Base-by-base conservation (phyloP, 2,888 invertebrate genomes). In the Coelinius sp. region DNA sequence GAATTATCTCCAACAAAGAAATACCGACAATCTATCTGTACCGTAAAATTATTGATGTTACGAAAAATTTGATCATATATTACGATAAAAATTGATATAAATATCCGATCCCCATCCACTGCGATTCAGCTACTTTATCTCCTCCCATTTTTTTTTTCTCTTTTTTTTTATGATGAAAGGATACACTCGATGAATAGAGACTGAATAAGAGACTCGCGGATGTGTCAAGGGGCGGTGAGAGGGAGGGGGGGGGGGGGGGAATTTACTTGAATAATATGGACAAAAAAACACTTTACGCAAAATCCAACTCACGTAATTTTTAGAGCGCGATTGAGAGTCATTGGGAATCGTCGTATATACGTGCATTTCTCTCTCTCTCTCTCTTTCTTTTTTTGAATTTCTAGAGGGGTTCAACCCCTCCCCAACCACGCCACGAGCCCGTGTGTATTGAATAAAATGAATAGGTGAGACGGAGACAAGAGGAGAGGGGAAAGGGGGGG, bases 391-490 rank as follows among this genome's bases (percentile, higher is more conserved):
- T 41, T 27, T 17, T 12, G 24, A 22, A 1, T 59, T 76, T 77
- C 74, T 78, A 78, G 78, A 80, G 80, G 81, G 83, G 84, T 35
- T 59, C 53, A 59, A 59, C 35, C 59, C 59, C 35, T 35, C 35
- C 31, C 35, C 20, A 35, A 75, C 76, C 76, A 79, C 81, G 84
- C n/a, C 81, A 83, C 84, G 82, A 82, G 82, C 82, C 79, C 76
- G 79, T 77, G 76, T 76, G 46, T 70, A 27, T 53, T 70, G 75
- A 74, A 71, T 62, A 65, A 70, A 71, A 63, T 66, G 74, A 76
- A 74, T 69, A 63, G 62, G 35, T 67, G 25, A 74, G 73, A 73
- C 64, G 71, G 71, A 71, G 73, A 71, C n/a, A 73, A 44, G 63
- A 46, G 52, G 73, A 76, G 70, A 73, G 76, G 76, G 64, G 64